Base-by-base conservation (phyloP, 1,140 invertebrate genomes). In the Andricus grossulariae region DNA sequence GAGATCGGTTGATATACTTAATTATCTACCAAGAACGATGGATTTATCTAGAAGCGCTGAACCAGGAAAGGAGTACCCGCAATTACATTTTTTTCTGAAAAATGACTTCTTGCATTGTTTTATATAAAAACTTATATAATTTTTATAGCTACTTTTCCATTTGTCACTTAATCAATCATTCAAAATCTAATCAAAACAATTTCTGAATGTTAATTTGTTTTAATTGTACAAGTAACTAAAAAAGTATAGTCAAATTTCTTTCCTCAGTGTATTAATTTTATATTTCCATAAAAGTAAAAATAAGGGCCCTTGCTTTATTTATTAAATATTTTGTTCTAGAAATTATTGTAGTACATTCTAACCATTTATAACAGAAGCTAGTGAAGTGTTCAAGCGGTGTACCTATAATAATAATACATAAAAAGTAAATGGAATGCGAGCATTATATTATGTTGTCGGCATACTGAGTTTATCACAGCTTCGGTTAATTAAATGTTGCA, bases 1-100 rank as follows among this genome's bases (percentile, higher is more conserved):
- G 21, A 7, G 60, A 66, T 66, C 60, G 32, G 39, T 66, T 66
- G 57, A 66, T 66, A 66, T 39, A 39, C 39, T 39, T 39, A 66
- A 66, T 66, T 66, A 66, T 66, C 13, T 66, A 66, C 57, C 3
- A 32, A 66, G 57, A 66, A 66, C 25, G 32, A 66, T 3, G 16
- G 25, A 45, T 66, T 39, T 18, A 66, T 72, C 57, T 60, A 21
- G 82, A 76, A 55, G 78, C 71, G 11, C 55, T 25, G 51, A 57
- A 57, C 45, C 11, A 66, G 19, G 75, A 83, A 80, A 77, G 57
- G n/a, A 60, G 21, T 15, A 32, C 4, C 21, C 32, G 57, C 11
- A 32, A 13, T 25, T 66, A 32, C 32, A 66, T 39, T 66, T 32
- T n/a, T 66, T 39, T 21, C 25, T 16, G 2, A 15, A 39, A 25